Evolutionary conservation across 2,113 vertebrate species (phyloP), one percentile per base, ranked within the genome.

Genomic region (Catharus fuscescens): DNA sequence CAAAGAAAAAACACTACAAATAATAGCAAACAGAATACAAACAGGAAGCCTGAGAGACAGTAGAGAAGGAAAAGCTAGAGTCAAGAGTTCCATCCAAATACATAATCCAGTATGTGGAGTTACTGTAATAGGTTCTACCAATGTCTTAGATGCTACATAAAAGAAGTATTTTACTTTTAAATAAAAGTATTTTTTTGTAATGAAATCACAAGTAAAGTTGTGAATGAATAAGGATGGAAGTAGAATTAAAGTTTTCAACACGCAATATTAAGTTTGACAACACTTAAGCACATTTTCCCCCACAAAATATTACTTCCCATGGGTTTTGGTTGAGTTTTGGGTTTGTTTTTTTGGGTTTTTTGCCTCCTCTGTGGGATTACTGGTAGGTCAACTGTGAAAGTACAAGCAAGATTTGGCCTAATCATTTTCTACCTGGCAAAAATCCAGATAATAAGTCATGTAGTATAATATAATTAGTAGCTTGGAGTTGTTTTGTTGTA

Each of bases 301-400:
- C 18, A 69, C 10, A 32, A 71, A 31, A 31, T 76, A 56, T 32
- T 69, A 65, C 34, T 95, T 95, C 50, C 60, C 29, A 52, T 57
- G 57, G 14, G 4, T 26, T 11, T 34, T 80, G n/a, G n/a, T 82
- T 82, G 62, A 76, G 21, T 71, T 72, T 13, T 23, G 5, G 47
- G 32, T 47, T 65, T 76, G 56, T 6, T 60, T 21, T 36, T 47
- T 40, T 12, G 42, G 13, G 4, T 4, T 48, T 86, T 74, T 83
- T 50, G 23, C 10, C n/a, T 31, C 29, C 31, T 83, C 61, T 26
- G 60, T n/a, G 73, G 56, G 90, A 96, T 88, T 93, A 92, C 78
- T 80, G 70, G 59, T 40, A 96, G 50, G 93, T 91, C 93, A 95
- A 77, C 77, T 81, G 80, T 90, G 56, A 96, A 97, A 95, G 72